Percentiles rank a stretch among this genome's conserved stretches.
Evolutionary conservation across 2,113 vertebrate species (phyloP).

Genomic region (Phylloscopus trochilus): DNA sequence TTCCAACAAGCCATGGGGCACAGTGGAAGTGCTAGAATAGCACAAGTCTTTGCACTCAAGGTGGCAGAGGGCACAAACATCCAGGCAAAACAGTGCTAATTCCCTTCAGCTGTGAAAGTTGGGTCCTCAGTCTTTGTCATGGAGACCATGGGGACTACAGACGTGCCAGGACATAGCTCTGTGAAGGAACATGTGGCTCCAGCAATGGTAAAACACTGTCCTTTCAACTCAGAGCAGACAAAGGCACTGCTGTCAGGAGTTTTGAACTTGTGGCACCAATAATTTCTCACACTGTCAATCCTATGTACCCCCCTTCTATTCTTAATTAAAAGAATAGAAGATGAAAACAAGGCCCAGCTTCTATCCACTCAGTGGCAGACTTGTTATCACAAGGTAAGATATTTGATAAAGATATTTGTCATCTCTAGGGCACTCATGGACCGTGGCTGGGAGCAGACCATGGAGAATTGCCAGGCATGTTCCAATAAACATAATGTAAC

Average conservation of each 20-base stretch:
- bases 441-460: neutral
- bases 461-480: neutral
- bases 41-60: neutral
- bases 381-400: neutral
- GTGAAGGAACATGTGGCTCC: neutral
- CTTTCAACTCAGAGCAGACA: neutral
- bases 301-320: too few relatives aligned
- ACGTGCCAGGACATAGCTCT: neutral
- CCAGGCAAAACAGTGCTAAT: neutral
- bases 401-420: neutral
- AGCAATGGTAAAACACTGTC: neutral
- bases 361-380: neutral
- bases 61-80: neutral
- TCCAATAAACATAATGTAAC: neutral
- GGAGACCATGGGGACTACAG: neutral
- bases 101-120: neutral
- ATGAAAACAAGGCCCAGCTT: neutral
- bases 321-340: neutral
- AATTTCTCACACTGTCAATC: neutral
- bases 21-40: neutral
- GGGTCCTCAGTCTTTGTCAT: neutral
- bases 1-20: neutral
- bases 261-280: neutral
- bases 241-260: neutral
- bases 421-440: neutral